These are phyloP conservation scores for Odocoileus hemionus DNA, from an alignment of 2,113 vertebrate genomes.

Conservation along the genomic window DNA sequence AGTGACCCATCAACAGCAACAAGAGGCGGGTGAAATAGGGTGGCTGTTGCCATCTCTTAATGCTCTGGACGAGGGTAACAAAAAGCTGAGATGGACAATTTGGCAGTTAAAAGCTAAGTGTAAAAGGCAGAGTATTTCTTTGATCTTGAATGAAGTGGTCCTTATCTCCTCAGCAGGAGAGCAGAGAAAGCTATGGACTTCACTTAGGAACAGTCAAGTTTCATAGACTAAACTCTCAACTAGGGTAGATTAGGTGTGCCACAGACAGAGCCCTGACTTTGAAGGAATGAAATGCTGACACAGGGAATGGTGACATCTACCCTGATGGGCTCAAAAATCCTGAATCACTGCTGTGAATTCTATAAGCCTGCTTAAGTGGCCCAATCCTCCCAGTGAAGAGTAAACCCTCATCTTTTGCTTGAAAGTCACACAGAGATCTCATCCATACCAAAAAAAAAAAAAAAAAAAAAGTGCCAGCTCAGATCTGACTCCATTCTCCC, in stretches of 20 bases:
- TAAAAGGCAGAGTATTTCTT: background rate
- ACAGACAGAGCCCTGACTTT: background rate
- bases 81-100: background rate
- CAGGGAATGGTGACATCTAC: background rate
- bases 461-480: background rate
- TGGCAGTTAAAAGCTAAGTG: constrained; percentile 21
- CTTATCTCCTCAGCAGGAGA: background rate
- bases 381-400: background rate
- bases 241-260: background rate
- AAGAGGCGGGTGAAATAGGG: background rate
- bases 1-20: background rate
- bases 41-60: background rate
- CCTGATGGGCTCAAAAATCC: background rate
- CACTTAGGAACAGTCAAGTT: background rate
- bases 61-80: background rate
- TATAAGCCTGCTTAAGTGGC: background rate
- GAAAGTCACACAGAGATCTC: background rate
- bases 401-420: background rate
- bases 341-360: background rate
- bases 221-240: background rate
- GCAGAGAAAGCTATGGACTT: background rate
- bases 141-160: background rate
- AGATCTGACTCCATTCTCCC: background rate
- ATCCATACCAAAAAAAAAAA: background rate
- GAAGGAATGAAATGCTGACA: background rate